These are phyloP conservation scores for Nectonema munidae DNA, from an alignment of 2,888 invertebrate genomes.

Conservation along the genomic window DNA sequence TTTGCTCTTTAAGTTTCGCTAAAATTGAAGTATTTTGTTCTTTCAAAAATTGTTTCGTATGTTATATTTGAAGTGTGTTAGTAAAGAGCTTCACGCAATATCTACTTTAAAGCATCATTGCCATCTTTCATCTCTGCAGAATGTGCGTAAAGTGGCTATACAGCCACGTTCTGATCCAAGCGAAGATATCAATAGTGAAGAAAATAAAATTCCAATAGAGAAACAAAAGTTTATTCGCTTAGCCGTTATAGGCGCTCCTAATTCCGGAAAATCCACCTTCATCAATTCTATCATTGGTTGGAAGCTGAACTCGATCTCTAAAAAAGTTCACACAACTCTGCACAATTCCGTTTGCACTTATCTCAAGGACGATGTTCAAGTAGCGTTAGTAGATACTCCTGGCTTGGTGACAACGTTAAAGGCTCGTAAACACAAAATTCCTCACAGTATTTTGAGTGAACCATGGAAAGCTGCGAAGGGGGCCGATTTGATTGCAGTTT, in stretches of 20 bases:
- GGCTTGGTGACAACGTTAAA: conserved; percentile 43
- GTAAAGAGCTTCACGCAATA: no score
- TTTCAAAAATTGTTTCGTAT: no score
- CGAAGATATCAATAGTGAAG: no score
- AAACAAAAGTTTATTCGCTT: no score
- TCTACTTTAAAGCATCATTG: no score
- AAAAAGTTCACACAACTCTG: conserved; percentile 38
- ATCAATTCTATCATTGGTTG: conserved; percentile 46
- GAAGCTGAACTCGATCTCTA: conserved; percentile 56
- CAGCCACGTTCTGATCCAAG: no score
- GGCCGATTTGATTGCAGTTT: conserved; percentile 21
- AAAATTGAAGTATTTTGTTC: no score
- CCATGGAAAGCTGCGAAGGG: conserved; percentile 19
- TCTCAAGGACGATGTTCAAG: conserved; percentile 41
- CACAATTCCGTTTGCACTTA: conserved; percentile 37
- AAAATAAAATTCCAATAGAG: no score
- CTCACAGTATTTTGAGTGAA: conserved; percentile 19
- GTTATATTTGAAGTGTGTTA: no score
- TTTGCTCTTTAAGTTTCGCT: no score
- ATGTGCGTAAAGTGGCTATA: no score
- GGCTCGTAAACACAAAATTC: conserved; percentile 28
- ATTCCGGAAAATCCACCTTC: conserved; percentile 74
- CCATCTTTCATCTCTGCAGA: no score
- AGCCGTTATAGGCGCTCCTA: conserved; percentile 62
- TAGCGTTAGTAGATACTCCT: conserved; percentile 61